These are phyloP conservation scores for Fragum sueziense DNA, from an alignment of 2,888 invertebrate genomes.

Conservation along the genomic window DNA sequence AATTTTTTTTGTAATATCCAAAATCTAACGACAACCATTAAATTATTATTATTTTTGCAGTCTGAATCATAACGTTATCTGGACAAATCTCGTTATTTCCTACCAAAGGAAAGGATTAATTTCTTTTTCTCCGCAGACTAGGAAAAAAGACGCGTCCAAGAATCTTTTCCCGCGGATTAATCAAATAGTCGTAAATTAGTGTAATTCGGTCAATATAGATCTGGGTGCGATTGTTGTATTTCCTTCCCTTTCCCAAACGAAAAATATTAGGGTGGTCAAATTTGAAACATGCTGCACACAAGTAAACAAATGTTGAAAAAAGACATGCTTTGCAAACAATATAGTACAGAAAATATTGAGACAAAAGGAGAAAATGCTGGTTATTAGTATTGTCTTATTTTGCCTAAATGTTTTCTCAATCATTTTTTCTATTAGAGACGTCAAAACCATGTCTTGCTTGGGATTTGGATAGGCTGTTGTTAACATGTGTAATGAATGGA, in stretches of 20 bases:
- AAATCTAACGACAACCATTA: background rate
- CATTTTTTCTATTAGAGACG: background rate
- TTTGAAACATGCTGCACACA: too few relatives aligned
- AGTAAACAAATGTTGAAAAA: background rate
- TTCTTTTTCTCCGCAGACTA: background rate
- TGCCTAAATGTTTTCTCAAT: background rate
- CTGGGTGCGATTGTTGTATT: constrained; percentile 1
- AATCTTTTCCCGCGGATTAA: background rate
- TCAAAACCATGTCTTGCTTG: background rate
- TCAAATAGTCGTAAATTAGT: constrained; percentile 16
- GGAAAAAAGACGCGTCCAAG: background rate
- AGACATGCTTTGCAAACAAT: background rate
- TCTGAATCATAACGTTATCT: background rate
- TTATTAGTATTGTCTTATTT: background rate
- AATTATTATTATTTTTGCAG: background rate
- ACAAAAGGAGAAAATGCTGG: background rate
- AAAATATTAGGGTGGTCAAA: too few relatives aligned
- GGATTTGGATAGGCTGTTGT: background rate
- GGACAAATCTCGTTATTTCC: background rate
- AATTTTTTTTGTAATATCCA: too few relatives aligned
- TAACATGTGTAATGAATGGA: background rate
- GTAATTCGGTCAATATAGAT: constrained; percentile 10
- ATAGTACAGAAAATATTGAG: background rate
- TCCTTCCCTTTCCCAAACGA: background rate
- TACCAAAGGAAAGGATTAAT: background rate